Percentiles rank a stretch among this genome's conserved stretches.
Conservation (phyloP, 2,797 vertebrate genomes). For the Aplochiton taeniatus region DNA sequence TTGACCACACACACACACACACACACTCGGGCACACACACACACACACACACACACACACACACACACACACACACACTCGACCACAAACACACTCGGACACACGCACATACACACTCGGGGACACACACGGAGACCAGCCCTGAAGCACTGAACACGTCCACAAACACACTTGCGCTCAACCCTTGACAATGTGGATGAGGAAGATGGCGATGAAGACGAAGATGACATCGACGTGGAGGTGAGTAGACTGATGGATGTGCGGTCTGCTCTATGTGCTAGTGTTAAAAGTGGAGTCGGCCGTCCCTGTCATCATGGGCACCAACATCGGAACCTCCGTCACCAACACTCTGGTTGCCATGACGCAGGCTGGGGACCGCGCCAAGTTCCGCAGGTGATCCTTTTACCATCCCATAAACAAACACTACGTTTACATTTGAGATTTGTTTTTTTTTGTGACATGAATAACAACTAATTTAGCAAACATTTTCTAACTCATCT, state of each 20-base stretch:
- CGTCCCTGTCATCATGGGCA: conserved; percentile 96
- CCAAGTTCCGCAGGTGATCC: conserved; percentile 88
- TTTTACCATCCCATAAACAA: too few species aligned
- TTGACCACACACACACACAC: not conserved
- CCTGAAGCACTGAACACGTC: not conserved
- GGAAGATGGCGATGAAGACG: conserved; percentile 16
- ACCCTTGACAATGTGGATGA: too few species aligned
- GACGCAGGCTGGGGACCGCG: conserved; percentile 91
- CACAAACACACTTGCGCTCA: too few species aligned
- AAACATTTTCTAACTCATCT: too few species aligned
- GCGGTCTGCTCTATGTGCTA: conserved; percentile 61
- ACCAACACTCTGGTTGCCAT: conserved; percentile 95
- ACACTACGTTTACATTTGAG: too few species aligned
- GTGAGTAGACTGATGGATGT: too few species aligned
- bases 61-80: not conserved
- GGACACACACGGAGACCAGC: not conserved
- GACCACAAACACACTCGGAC: not conserved
- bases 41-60: conserved; percentile 4
- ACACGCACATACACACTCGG: not conserved
- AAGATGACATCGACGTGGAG: not conserved
- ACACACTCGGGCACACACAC: not conserved
- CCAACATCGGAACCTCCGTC: conserved; percentile 97
- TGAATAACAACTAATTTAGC: too few species aligned
- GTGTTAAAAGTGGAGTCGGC: conserved; percentile 87
- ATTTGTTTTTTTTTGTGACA: too few species aligned